A percentile compares a stretch with the other conserved stretches of the same genome.
These are phyloP conservation scores for Pachyuromys duprasi DNA, from an alignment of 2,797 vertebrate genomes.

Conservation along the genomic window DNA sequence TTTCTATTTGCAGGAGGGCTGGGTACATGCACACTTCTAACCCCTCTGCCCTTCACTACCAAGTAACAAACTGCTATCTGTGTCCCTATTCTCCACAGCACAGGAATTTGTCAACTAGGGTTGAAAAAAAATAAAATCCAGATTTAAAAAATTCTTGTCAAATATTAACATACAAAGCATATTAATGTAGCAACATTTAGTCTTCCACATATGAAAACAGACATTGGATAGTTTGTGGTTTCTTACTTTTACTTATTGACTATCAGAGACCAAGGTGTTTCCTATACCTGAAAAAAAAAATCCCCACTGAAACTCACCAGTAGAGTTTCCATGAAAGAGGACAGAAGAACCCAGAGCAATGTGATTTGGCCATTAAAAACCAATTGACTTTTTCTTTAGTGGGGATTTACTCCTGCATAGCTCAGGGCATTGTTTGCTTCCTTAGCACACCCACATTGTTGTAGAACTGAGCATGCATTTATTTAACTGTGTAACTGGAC, in stretches of 20 bases:
- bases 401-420: constrained; percentile 89
- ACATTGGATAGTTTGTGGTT: not conserved
- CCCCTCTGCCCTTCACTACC: not conserved
- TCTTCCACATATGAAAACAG: constrained; percentile 42
- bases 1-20: constrained; percentile 30
- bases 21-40: not conserved
- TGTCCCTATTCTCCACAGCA: constrained; percentile 47
- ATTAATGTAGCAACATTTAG: constrained; percentile 57
- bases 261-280: constrained; percentile 71
- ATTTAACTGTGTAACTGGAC: constrained; percentile 70
- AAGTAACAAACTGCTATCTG: constrained; percentile 1
- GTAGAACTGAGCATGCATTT: constrained; percentile 72
- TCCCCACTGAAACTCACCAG: not conserved
- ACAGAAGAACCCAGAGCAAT: constrained; percentile 71
- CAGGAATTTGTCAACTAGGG: constrained; percentile 65
- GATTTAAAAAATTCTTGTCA: constrained; percentile 59
- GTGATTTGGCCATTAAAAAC: constrained; percentile 84
- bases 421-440: constrained; percentile 86
- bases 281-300: constrained; percentile 46
- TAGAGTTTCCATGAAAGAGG: not conserved
- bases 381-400: constrained; percentile 85
- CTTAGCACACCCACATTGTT: constrained; percentile 84
- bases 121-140: constrained; percentile 71
- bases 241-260: constrained; percentile 64
- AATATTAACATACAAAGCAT: constrained; percentile 62